Conservation (phyloP, 1,140 invertebrate species). For the Carposina sasakii region DNA sequence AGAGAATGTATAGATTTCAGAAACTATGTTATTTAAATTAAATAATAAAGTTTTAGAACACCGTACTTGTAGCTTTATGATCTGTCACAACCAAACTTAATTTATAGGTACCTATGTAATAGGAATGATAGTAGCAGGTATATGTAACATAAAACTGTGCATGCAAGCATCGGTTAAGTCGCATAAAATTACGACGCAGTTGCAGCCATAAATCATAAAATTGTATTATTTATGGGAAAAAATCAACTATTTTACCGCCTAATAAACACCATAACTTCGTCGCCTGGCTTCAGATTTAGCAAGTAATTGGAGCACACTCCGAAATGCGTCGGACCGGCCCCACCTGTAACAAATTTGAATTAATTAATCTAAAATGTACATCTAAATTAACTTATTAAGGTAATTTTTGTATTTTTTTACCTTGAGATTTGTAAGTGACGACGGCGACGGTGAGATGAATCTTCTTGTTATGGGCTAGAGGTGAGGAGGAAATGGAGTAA, state of each 20-base stretch:
- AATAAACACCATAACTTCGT: slow-evolving; percentile 85
- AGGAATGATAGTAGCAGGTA: too few relatives aligned
- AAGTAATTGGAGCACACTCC: slow-evolving; percentile 96
- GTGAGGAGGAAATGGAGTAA: slow-evolving; percentile 95
- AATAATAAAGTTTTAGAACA: too few relatives aligned
- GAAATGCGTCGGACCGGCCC: slow-evolving; percentile 85
- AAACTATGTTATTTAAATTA: too few relatives aligned
- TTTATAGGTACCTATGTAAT: too few relatives aligned
- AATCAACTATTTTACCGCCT: slow-evolving; percentile 76
- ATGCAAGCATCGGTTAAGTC: too few relatives aligned
- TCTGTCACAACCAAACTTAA: too few relatives aligned
- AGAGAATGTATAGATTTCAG: too few relatives aligned
- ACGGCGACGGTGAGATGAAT: slow-evolving; percentile 96
- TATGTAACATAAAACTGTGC: too few relatives aligned
- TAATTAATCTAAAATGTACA: neutral
- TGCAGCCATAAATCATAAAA: too few relatives aligned
- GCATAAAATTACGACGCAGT: too few relatives aligned
- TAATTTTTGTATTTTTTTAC: slow-evolving; percentile 68
- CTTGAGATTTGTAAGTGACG: slow-evolving; percentile 88
- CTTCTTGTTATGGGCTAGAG: slow-evolving; percentile 79
- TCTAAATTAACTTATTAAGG: too few relatives aligned
- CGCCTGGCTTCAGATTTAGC: slow-evolving; percentile 77
- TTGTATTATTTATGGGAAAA: neutral
- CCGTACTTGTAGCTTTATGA: slow-evolving; percentile 11
- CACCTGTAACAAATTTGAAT: slow-evolving; percentile 73